phyloP scores from a whole-genome alignment of 2,888 invertebrate genomes.

The Campaea margaritaria region DNA sequence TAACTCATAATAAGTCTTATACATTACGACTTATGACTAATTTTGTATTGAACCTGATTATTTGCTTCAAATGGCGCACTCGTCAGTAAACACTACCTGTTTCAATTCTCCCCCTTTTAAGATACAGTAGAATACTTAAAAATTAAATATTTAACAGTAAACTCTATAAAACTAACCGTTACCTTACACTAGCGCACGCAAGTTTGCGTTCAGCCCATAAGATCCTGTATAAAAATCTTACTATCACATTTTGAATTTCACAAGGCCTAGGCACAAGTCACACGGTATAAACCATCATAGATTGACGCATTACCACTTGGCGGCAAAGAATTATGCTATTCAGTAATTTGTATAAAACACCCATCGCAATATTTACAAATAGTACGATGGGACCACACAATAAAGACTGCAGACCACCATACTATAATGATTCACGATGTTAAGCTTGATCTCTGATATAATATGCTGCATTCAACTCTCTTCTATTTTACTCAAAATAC shows the following conservation, averaged over 20 bases:
- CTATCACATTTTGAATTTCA: slow-evolving; percentile 44
- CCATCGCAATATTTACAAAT: not conserved
- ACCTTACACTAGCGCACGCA: slow-evolving; percentile 20
- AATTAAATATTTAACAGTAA: not conserved
- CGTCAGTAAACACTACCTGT: too few relatives aligned
- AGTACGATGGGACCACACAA: too few relatives aligned
- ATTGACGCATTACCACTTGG: not conserved
- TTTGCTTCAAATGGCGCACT: too few relatives aligned
- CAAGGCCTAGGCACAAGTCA: slow-evolving; percentile 18
- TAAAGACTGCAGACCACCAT: too few relatives aligned
- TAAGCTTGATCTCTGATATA: too few relatives aligned
- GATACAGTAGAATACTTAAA: not conserved
- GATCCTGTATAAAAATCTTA: slow-evolving; percentile 35
- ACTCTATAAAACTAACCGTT: slow-evolving; percentile 18
- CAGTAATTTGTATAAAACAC: too few relatives aligned
- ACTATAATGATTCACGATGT: too few relatives aligned
- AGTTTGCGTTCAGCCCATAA: slow-evolving; percentile 8
- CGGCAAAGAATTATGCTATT: not conserved
- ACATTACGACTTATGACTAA: too few relatives aligned
- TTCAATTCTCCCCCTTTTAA: not conserved
- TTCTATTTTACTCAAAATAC: too few relatives aligned
- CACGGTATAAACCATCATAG: slow-evolving; percentile 10
- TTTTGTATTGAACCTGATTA: too few relatives aligned
- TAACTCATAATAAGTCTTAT: too few relatives aligned
- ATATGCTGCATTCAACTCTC: too few relatives aligned